Conservation (phyloP, 2,113 vertebrate species). For the Spizaetus ornatus region DNA sequence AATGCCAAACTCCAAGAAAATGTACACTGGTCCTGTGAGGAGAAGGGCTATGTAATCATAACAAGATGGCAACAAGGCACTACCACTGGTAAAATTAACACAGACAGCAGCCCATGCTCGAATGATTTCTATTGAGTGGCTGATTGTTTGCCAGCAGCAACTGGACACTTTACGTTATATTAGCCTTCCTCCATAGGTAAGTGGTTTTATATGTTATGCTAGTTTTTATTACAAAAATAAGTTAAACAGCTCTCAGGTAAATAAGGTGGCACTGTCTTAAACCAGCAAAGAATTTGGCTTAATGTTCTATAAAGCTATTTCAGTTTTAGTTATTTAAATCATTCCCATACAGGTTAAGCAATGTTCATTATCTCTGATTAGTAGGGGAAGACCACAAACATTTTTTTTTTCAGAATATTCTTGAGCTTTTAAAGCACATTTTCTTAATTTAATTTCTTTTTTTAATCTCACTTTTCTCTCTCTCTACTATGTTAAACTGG, state of each 20-base stretch:
- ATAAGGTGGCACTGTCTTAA: neutral
- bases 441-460: neutral
- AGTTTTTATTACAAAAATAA: neutral
- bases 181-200: neutral
- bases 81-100: neutral
- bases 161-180: neutral
- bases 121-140: neutral
- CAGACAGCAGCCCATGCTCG: neutral
- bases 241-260: neutral
- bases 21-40: neutral
- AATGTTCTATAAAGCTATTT: neutral
- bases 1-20: neutral
- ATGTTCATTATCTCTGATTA: neutral
- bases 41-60: neutral
- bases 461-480: neutral
- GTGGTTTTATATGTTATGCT: neutral
- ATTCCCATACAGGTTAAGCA: neutral
- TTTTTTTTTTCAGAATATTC: neutral
- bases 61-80: neutral
- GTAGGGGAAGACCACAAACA: neutral
- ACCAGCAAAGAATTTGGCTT: neutral
- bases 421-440: neutral
- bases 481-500: neutral
- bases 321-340: neutral
- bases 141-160: neutral